phyloP scores from a whole-genome alignment of 2,113 vertebrate species.

The Phyllopteryx taeniolatus region DNA sequence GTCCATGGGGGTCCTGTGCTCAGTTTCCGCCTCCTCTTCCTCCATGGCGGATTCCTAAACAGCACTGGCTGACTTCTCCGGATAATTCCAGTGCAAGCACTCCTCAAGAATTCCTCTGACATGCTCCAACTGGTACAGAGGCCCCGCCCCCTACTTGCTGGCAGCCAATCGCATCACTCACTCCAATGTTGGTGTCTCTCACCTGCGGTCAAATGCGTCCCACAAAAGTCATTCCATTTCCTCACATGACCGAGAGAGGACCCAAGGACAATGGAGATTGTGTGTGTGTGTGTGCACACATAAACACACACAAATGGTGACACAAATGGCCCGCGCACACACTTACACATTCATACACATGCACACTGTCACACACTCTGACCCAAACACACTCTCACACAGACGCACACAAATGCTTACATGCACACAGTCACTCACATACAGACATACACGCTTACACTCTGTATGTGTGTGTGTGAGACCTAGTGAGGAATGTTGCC shows the following conservation, averaged over 20 bases:
- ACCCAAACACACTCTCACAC: too few relatives aligned
- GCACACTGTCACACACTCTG: neutral
- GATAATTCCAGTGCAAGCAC: constrained; percentile 34
- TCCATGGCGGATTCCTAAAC: constrained; percentile 1
- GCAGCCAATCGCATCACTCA: constrained; percentile 36
- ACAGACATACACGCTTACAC: too few relatives aligned
- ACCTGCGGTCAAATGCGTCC: constrained; percentile 36
- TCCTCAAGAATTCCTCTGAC: constrained; percentile 60
- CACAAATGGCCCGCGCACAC: too few relatives aligned
- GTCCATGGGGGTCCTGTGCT: neutral
- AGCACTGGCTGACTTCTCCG: neutral
- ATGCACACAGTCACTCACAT: too few relatives aligned
- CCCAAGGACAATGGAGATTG: constrained; percentile 26
- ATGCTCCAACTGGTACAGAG: constrained; percentile 56
- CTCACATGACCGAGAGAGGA: constrained; percentile 49
- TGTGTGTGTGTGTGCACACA: neutral
- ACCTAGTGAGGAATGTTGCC: constrained; percentile 16
- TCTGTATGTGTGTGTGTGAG: neutral
- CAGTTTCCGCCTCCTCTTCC: neutral
- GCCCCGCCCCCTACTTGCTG: constrained; percentile 36
- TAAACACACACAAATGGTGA: too few relatives aligned
- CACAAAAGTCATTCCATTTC: constrained; percentile 30
- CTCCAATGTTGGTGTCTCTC: neutral
- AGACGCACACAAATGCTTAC: too few relatives aligned
- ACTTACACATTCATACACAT: neutral